Percentiles rank a stretch among this genome's conserved stretches.
Evolutionary conservation across 1,140 invertebrate species (phyloP).

Genomic region (Hyphantria cunea): DNA sequence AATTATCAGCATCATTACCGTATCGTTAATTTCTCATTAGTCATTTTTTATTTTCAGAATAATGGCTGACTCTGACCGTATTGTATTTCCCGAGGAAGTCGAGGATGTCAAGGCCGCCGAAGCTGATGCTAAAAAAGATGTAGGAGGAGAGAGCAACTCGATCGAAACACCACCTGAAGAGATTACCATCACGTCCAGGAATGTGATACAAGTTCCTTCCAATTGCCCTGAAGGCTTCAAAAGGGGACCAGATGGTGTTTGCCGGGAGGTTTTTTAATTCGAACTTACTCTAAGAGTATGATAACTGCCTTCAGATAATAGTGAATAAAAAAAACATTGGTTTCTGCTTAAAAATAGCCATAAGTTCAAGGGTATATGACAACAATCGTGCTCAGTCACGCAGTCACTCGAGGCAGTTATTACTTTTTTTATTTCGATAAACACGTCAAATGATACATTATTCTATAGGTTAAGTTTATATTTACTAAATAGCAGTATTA

Average conservation of each 20-base stretch:
- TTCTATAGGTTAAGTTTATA: no score
- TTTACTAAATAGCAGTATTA: conserved; percentile 16
- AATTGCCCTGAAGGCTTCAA: conserved; percentile 62
- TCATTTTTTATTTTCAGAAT: conserved; percentile 34
- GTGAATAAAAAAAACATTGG: neutral
- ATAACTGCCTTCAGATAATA: conserved; percentile 5
- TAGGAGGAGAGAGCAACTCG: conserved; percentile 37
- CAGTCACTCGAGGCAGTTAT: no score
- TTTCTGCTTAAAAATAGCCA: no score
- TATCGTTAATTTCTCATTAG: no score
- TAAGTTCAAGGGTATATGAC: no score
- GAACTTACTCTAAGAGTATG: conserved; percentile 2
- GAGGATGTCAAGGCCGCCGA: conserved; percentile 36
- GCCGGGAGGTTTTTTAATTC: conserved; percentile 58
- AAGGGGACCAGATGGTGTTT: conserved; percentile 60
- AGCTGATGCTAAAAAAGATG: conserved; percentile 32
- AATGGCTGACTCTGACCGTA: conserved; percentile 60
- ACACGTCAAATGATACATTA: no score
- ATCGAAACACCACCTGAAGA: conserved; percentile 33
- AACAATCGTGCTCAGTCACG: no score
- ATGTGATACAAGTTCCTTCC: conserved; percentile 53
- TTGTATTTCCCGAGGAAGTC: conserved; percentile 63
- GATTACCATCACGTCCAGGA: conserved; percentile 34
- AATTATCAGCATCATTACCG: no score
- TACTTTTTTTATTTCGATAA: no score